A percentile compares a stretch with the other conserved stretches of the same genome.
Evolutionary conservation across 2,888 invertebrate genomes (phyloP).

Genomic region (Augiades crinisus): DNA sequence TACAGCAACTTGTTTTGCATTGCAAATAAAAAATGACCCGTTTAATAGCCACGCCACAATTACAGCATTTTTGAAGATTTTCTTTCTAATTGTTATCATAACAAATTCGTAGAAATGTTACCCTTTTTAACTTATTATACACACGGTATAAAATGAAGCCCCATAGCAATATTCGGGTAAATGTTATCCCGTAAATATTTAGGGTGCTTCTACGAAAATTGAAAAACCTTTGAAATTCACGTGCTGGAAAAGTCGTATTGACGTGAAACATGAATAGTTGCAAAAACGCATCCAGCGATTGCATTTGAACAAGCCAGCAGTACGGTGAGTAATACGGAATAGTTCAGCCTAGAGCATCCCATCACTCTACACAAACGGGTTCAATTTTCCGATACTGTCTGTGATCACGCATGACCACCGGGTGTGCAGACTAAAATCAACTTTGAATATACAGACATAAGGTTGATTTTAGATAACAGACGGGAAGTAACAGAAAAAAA

Average conservation of each 20-base stretch:
- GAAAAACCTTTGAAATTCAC: neutral
- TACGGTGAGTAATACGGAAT: slow-evolving; percentile 50
- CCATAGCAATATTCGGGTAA: too few relatives aligned
- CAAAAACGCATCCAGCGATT: slow-evolving; percentile 6
- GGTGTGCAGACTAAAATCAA: neutral
- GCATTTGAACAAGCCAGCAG: slow-evolving; percentile 19
- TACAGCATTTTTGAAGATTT: too few relatives aligned
- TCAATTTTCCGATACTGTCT: slow-evolving; percentile 65
- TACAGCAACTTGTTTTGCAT: too few relatives aligned
- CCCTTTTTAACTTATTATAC: too few relatives aligned
- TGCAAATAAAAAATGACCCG: too few relatives aligned
- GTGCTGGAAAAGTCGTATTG: neutral
- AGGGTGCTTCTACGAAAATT: too few relatives aligned
- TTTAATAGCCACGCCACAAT: too few relatives aligned
- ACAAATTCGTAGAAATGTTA: too few relatives aligned
- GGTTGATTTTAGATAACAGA: slow-evolving; percentile 6
- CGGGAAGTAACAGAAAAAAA: slow-evolving; percentile 22
- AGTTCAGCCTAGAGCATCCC: slow-evolving; percentile 59
- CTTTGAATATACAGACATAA: neutral
- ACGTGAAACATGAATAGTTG: neutral
- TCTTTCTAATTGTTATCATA: too few relatives aligned
- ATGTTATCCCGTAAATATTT: too few relatives aligned
- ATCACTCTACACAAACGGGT: slow-evolving; percentile 72
- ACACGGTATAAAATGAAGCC: too few relatives aligned
- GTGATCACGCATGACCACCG: slow-evolving; percentile 59